A percentile compares a stretch with the other conserved stretches of the same genome.
Evolutionary conservation across 1,140 invertebrate species (phyloP).

Genomic region (Drosophila subpulchrella): DNA sequence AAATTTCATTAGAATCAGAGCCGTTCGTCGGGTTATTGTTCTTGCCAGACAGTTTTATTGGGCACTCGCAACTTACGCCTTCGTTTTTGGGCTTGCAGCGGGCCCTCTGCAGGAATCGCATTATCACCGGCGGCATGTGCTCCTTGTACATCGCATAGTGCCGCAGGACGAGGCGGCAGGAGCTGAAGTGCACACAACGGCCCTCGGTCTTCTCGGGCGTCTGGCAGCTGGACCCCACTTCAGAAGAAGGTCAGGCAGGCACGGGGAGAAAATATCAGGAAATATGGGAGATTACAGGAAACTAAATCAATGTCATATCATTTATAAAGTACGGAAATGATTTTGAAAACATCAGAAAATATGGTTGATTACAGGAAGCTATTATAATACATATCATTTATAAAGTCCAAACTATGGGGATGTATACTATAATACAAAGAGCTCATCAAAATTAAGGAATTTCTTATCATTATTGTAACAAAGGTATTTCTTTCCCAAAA

Average conservation of each 20-base stretch:
- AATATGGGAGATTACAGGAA: background rate
- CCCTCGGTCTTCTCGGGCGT: conserved; percentile 66
- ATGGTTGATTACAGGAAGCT: too few species aligned
- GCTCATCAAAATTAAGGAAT: too few species aligned
- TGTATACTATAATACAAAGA: too few species aligned
- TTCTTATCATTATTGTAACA: too few species aligned
- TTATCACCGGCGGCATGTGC: conserved; percentile 71
- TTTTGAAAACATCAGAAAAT: too few species aligned
- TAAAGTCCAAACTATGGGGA: too few species aligned
- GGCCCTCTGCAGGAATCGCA: conserved; percentile 71
- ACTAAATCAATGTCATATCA: too few species aligned
- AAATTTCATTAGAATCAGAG: conserved; percentile 71
- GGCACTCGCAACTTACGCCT: conserved; percentile 59
- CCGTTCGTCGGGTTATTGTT: conserved; percentile 58
- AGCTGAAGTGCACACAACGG: conserved; percentile 71
- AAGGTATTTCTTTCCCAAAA: too few species aligned
- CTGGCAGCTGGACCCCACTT: conserved; percentile 65
- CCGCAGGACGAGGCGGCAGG: conserved; percentile 66
- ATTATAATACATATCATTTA: too few species aligned
- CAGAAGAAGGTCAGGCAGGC: background rate
- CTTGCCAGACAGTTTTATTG: conserved; percentile 62
- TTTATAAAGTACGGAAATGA: too few species aligned
- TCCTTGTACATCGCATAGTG: conserved; percentile 77
- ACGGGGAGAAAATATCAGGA: conserved; percentile 10
- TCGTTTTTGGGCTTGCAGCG: conserved; percentile 70